phyloP scores from a whole-genome alignment of 2,797 vertebrate species.

The Podarcis lilfordi region DNA sequence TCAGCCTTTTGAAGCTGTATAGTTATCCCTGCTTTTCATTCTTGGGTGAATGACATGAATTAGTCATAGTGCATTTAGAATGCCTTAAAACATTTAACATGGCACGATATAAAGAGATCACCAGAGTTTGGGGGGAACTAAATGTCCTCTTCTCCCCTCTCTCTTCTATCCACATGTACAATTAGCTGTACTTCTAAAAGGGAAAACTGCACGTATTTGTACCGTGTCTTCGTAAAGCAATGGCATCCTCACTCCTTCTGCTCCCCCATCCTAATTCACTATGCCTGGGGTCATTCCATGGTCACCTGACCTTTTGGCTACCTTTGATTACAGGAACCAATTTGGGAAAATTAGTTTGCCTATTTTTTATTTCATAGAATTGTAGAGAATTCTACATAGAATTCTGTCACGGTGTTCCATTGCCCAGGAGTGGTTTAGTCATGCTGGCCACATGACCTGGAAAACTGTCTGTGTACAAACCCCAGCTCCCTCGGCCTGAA shows the following conservation, averaged over 20 bases:
- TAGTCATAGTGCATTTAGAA: constrained; percentile 23
- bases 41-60: constrained; percentile 15
- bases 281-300: neutral
- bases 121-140: neutral
- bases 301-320: neutral
- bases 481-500: too few relatives aligned
- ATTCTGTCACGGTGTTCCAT: too few relatives aligned
- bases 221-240: neutral
- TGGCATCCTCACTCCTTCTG: neutral
- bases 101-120: constrained; percentile 18
- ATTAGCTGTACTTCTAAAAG: neutral
- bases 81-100: constrained; percentile 33
- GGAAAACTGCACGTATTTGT: constrained; percentile 1
- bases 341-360: too few relatives aligned
- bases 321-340: neutral
- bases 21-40: neutral
- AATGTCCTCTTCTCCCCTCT: neutral
- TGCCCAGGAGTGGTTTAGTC: too few relatives aligned
- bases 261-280: neutral
- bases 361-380: too few relatives aligned
- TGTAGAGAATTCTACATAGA: too few relatives aligned
- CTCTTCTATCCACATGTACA: neutral
- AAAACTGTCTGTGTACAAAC: too few relatives aligned
- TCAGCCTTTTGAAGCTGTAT: neutral
- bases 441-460: too few relatives aligned